Evolutionary conservation across 2,113 vertebrate species (phyloP), one percentile per base, ranked within the genome.

Genomic region (Pelusios castaneus): DNA sequence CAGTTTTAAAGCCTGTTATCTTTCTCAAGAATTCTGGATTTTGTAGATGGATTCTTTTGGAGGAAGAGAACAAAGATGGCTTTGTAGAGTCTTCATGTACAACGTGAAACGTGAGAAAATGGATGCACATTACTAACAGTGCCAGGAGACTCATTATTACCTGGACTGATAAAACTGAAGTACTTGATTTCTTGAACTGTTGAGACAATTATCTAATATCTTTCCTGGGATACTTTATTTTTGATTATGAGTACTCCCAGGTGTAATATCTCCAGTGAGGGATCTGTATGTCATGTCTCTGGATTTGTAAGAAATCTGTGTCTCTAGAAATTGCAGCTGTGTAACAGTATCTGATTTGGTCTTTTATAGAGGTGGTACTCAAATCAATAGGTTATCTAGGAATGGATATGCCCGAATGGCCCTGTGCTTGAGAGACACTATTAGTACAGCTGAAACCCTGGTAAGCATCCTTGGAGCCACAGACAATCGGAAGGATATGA

Each of bases 221-320:
- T 77, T 56, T 85, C 51, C 22, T 27, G 51, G 51, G 63, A 31
- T 51, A 55, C 1, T n/a, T 56, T 73, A 24, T 13, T 55, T 56
- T 0, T 4, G 43, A 10, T 43, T 45, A 1, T 8, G 27, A 86
- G 43, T 58, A 17, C 10, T 45, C 83, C 27, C 8, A 49, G 34
- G 27, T 41, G 21, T 43, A 78, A 78, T 51, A 13, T 16, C 27
- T 89, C 27, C 29, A 2, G 55, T 38, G 34, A 82, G 25, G 29
- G 38, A 16, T 16, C 9, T 2, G 34, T 34, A 38, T n/a, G 25
- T 10, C 25, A 17, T 41, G 31, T 21, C 52, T 80, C 27, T 19
- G 52, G 31, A 49, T 78, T 63, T 34, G 45, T n/a, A 31, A 82
- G 45, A 63, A 82, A 47, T 10, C 2, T 13, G 80, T 45, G 41